Percentiles rank a stretch among this genome's conserved stretches.
phyloP scores from a whole-genome alignment of 2,797 vertebrate species.

The Hapalemur alaotrensis region DNA sequence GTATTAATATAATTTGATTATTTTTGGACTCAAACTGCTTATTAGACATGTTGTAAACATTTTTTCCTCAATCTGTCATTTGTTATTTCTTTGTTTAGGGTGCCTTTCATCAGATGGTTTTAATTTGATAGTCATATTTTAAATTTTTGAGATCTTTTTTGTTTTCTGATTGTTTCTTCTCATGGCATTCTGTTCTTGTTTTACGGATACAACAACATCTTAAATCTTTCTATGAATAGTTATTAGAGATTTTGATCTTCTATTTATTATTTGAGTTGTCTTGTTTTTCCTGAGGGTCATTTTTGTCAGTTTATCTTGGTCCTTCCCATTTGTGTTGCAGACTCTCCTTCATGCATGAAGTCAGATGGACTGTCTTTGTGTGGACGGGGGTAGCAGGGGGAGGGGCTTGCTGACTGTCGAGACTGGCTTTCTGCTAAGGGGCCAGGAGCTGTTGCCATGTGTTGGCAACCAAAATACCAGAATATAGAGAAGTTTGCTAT shows the following conservation, averaged over 20 bases:
- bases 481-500: neutral
- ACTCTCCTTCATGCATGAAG: neutral
- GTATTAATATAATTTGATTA: neutral
- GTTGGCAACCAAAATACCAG: neutral
- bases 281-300: neutral
- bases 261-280: neutral
- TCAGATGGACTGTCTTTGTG: neutral
- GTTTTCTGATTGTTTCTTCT: neutral
- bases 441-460: neutral
- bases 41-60: neutral
- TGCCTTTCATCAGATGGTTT: neutral
- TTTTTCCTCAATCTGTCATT: neutral
- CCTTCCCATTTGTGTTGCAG: neutral
- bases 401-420: neutral
- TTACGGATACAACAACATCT: neutral
- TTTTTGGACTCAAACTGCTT: neutral
- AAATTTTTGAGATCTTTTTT: neutral
- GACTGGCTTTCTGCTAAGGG: neutral
- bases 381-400: fast-evolving
- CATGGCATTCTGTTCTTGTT: neutral
- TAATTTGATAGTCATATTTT: neutral
- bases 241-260: neutral
- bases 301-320: neutral
- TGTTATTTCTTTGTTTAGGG: neutral
- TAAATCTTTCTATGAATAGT: neutral